Evolutionary conservation across 2,888 invertebrate genomes (phyloP), one percentile per base, ranked within the genome.

Genomic region (Pristionchus maxplancki): DNA sequence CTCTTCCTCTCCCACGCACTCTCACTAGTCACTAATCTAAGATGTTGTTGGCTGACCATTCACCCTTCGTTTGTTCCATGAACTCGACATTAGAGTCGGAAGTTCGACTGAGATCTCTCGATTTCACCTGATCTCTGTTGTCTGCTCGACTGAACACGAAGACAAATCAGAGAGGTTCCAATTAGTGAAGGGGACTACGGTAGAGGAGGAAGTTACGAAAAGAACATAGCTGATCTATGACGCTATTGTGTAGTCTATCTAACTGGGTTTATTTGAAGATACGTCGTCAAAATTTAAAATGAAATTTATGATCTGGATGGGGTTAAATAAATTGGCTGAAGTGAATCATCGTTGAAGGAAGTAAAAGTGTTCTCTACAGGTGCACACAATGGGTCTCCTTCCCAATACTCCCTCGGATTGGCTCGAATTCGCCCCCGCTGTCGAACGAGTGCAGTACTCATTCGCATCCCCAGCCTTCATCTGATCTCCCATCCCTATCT

Each of bases 331-430:
- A n/a, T n/a, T n/a, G 11, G 17, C 3, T 58, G 24, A 58, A 58
- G 6, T 24, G 0, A n/a, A 58, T 58, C 20, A n/a, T n/a, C n/a
- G n/a, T n/a, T n/a, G 58, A 58, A 58, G 9, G n/a, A 58, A 58
- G 44, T 44, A 44, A 44, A 44, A 9, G 8, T 44, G 44, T 44
- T 6, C 6, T 44, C n/a, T 58, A n/a, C 53, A 90, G 90, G 93
- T 93, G 53, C 94, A 94, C 87, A 92, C 93, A 40, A 94, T 94
- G 94, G 94, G 94, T 64, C 91, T 94, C 11, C 90, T 94, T 6
- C 94, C 94, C 34, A 94, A 93, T 85, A 93, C 93, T 48, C 93
- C 93, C n/a, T 94, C 94, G 3, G 94, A 94, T 86, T 94, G 93
- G 93, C 89, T 90, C 31, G 90, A 90, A 53, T 90, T 90, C 87